Conservation (phyloP, 2,888 invertebrate species). For the Platyscelio sp. region DNA sequence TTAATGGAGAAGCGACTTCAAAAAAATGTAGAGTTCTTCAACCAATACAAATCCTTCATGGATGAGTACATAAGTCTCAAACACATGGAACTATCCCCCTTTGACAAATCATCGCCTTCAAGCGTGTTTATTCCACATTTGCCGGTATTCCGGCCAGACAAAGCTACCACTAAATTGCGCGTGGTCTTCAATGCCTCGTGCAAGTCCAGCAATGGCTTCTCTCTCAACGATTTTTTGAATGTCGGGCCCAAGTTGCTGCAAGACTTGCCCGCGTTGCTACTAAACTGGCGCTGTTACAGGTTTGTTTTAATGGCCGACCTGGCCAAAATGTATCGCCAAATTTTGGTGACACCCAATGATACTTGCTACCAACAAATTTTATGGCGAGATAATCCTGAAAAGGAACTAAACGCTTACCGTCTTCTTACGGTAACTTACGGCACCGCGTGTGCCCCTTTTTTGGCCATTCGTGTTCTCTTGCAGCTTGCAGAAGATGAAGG, state of each 20-base stretch:
- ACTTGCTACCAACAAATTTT: slow-evolving; percentile 57
- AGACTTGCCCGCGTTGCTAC: slow-evolving; percentile 21
- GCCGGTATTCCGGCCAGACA: background rate
- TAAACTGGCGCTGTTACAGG: slow-evolving; percentile 47
- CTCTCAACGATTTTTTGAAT: slow-evolving; percentile 43
- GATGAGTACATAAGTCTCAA: background rate
- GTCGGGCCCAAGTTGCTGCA: slow-evolving; percentile 40
- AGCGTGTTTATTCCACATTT: slow-evolving; percentile 12
- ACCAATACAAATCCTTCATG: slow-evolving; percentile 1
- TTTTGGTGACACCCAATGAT: slow-evolving; percentile 49
- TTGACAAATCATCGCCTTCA: background rate
- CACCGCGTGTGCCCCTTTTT: slow-evolving; percentile 58
- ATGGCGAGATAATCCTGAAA: slow-evolving; percentile 34
- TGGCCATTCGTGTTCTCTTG: background rate
- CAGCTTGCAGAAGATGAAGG: background rate
- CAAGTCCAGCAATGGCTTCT: slow-evolving; percentile 35
- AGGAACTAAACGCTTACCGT: slow-evolving; percentile 25
- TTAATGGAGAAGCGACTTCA: background rate
- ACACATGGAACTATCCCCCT: slow-evolving; percentile 5
- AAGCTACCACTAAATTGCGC: no score
- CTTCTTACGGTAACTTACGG: slow-evolving; percentile 62
- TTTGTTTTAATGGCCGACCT: slow-evolving; percentile 61
- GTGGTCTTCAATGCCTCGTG: slow-evolving; percentile 13
- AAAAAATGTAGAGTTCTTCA: background rate
- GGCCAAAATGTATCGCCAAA: slow-evolving; percentile 64